Evolutionary conservation across 2,888 invertebrate genomes (phyloP).

Genomic region (Lithophane leautieri): DNA sequence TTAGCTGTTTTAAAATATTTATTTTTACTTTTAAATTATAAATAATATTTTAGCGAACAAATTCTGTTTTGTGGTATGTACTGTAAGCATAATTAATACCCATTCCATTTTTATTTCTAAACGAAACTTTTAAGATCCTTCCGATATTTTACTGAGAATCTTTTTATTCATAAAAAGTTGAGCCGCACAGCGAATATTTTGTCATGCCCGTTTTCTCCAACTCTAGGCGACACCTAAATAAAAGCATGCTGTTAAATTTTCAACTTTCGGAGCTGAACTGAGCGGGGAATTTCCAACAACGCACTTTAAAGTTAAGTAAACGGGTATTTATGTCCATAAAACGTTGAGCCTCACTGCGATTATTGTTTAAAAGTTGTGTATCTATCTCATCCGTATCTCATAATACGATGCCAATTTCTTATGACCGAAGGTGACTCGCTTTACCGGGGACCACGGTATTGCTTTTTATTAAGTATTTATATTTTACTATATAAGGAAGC

Average conservation of each 20-base stretch:
- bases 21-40: conserved; percentile 41
- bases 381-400: neutral
- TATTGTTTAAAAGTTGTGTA: neutral
- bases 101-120: conserved; percentile 61
- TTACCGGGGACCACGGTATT: conserved; percentile 20
- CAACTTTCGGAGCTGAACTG: no score
- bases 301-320: neutral
- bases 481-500: conserved; percentile 38
- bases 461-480: conserved; percentile 65
- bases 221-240: neutral
- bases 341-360: no score
- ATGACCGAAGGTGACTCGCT: conserved; percentile 11
- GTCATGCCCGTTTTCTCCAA: neutral
- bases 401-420: conserved; percentile 9
- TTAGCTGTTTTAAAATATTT: conserved; percentile 45
- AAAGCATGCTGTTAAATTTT: neutral
- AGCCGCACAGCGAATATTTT: neutral
- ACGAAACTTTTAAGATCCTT: conserved; percentile 16
- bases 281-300: neutral
- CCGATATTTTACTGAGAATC: conserved; percentile 8
- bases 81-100: conserved; percentile 55
- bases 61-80: conserved; percentile 40
- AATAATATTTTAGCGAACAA: conserved; percentile 48
- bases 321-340: no score
- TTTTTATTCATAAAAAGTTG: neutral